These are phyloP conservation scores for Takifugu bimaculatus DNA, from an alignment of 2,113 vertebrate species.

Conservation along the genomic window DNA sequence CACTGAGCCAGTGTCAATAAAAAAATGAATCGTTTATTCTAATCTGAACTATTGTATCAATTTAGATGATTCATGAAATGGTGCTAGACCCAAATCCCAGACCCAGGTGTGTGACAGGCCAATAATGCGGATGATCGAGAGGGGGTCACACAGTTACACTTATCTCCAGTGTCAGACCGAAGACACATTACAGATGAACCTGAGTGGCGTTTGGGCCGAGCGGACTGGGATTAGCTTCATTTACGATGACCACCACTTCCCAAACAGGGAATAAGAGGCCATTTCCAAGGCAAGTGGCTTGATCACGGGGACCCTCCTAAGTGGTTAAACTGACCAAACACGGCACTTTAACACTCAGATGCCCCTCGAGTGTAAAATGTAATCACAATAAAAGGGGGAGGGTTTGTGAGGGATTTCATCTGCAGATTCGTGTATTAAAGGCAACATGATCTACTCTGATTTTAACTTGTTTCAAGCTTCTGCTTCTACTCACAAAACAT, in stretches of 20 bases:
- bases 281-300: background rate
- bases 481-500: background rate
- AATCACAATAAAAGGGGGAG: background rate
- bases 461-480: constrained; percentile 1
- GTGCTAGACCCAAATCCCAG: no score
- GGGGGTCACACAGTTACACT: background rate
- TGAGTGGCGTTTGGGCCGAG: background rate
- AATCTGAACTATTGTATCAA: no score
- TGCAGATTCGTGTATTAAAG: background rate
- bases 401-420: constrained; percentile 1
- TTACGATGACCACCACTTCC: background rate
- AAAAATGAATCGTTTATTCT: no score
- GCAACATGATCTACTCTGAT: background rate
- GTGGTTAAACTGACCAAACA: background rate
- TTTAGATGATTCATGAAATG: no score
- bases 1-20: no score
- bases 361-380: background rate
- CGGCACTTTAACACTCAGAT: background rate
- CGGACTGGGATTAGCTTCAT: background rate
- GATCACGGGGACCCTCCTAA: no score
- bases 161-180: background rate
- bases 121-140: background rate
- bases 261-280: background rate
- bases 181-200: background rate
- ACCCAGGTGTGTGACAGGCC: background rate